phyloP scores from a whole-genome alignment of 2,888 invertebrate species.

The Yponomeuta malinellus region DNA sequence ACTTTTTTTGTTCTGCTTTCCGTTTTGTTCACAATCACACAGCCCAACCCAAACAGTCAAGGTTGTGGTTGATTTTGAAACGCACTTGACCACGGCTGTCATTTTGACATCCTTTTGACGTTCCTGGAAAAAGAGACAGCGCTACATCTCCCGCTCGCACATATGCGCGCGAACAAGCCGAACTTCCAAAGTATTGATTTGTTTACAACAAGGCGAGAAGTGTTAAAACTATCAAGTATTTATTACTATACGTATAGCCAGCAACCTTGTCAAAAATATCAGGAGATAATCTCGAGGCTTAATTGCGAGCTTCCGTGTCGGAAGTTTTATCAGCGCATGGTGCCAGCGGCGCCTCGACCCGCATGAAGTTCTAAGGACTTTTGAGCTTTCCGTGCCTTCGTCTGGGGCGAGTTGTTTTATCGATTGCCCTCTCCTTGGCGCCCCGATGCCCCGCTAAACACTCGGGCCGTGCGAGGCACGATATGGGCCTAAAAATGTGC shows the following conservation, averaged over 20 bases:
- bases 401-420: constrained; percentile 60
- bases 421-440: constrained; percentile 57
- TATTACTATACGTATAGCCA: constrained; percentile 45
- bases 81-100: not conserved
- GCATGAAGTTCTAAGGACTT: constrained; percentile 47
- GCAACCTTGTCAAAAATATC: constrained; percentile 65
- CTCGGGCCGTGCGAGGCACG: constrained; percentile 31
- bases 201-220: constrained; percentile 64
- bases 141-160: constrained; percentile 29
- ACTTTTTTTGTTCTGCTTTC: not conserved
- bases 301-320: constrained; percentile 66
- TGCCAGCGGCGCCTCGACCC: constrained; percentile 50
- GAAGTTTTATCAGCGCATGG: constrained; percentile 58
- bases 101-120: not conserved
- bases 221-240: constrained; percentile 42
- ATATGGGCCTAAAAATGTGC: constrained; percentile 58
- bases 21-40: not conserved
- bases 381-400: constrained; percentile 57
- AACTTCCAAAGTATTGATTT: constrained; percentile 66
- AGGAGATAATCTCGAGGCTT: constrained; percentile 59
- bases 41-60: not conserved
- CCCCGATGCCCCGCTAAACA: constrained; percentile 37
- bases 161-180: constrained; percentile 51
- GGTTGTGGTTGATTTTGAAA: not conserved
- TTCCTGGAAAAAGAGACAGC: constrained; percentile 18